phyloP scores from a whole-genome alignment of 1,140 invertebrate genomes.

The Oreohelix idahoensis region DNA sequence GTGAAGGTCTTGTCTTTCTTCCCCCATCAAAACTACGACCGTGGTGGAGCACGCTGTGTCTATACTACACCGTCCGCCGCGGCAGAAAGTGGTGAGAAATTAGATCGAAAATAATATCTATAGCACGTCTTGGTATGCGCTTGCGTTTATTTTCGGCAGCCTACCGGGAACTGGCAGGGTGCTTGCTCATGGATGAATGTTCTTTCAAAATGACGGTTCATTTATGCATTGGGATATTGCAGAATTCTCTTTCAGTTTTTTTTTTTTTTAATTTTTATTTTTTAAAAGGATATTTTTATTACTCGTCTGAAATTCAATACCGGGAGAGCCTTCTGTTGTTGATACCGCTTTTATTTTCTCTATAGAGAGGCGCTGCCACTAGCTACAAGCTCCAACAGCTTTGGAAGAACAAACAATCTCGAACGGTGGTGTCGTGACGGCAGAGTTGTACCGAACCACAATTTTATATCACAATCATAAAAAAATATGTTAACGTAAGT shows the following conservation, averaged over 20 bases:
- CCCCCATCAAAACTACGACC: no score
- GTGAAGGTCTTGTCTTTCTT: no score
- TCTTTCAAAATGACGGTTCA: background rate
- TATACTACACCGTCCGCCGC: no score
- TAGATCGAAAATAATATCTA: background rate
- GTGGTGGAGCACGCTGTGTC: no score
- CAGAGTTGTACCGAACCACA: background rate
- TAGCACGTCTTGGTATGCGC: background rate
- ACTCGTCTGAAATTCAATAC: background rate
- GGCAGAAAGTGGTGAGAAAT: no score
- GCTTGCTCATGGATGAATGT: background rate
- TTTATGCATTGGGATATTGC: background rate
- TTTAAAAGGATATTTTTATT: no score
- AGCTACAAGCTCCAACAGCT: background rate
- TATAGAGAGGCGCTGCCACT: background rate
- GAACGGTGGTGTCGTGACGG: background rate
- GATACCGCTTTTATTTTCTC: conserved; percentile 4
- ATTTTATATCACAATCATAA: no score
- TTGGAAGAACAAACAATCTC: background rate
- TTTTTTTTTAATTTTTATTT: no score
- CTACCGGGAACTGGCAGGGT: background rate
- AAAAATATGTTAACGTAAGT: background rate
- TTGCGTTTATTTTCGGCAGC: background rate
- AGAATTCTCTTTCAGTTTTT: background rate
- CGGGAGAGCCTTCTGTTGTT: background rate